Conservation (phyloP, 2,888 invertebrate genomes). For the Eledona agricola region DNA sequence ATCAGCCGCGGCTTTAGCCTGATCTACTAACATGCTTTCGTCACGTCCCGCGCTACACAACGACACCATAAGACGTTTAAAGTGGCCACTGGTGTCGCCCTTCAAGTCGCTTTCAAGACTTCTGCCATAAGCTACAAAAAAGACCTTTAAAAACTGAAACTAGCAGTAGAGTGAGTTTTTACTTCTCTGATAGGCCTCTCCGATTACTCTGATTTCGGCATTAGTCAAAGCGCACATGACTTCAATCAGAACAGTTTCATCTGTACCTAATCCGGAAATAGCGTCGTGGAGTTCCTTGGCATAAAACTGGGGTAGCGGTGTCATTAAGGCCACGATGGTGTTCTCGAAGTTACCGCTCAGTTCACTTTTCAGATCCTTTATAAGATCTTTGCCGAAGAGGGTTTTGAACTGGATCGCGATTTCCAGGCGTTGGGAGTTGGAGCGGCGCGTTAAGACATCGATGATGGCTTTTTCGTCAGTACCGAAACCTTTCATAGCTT, state of each 20-base stretch:
- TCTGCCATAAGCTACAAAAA: constrained; percentile 74
- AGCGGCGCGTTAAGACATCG: constrained; percentile 81
- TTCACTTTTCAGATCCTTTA: constrained; percentile 87
- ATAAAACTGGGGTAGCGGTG: constrained; percentile 84
- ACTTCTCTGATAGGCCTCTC: constrained; percentile 80
- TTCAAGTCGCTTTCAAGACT: constrained; percentile 82
- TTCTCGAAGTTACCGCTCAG: constrained; percentile 89
- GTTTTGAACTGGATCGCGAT: constrained; percentile 85
- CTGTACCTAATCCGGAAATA: constrained; percentile 83
- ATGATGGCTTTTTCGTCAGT: constrained; percentile 92
- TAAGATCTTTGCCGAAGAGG: constrained; percentile 85
- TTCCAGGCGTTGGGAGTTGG: constrained; percentile 85
- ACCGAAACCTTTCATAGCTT: constrained; percentile 92
- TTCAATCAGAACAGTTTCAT: constrained; percentile 87
- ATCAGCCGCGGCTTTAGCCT: constrained; percentile 77
- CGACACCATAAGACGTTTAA: constrained; percentile 88
- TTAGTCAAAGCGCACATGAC: constrained; percentile 89
- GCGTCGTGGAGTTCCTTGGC: constrained; percentile 86
- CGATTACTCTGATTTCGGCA: constrained; percentile 81
- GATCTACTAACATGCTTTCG: constrained; percentile 80
- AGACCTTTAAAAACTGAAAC: background rate
- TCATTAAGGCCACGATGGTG: constrained; percentile 83
- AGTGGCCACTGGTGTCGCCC: constrained; percentile 91
- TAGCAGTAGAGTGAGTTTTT: constrained; percentile 55
- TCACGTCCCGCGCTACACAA: constrained; percentile 82